Base-by-base conservation (phyloP, 1,140 invertebrate species). In the Lucilia cuprina region DNA sequence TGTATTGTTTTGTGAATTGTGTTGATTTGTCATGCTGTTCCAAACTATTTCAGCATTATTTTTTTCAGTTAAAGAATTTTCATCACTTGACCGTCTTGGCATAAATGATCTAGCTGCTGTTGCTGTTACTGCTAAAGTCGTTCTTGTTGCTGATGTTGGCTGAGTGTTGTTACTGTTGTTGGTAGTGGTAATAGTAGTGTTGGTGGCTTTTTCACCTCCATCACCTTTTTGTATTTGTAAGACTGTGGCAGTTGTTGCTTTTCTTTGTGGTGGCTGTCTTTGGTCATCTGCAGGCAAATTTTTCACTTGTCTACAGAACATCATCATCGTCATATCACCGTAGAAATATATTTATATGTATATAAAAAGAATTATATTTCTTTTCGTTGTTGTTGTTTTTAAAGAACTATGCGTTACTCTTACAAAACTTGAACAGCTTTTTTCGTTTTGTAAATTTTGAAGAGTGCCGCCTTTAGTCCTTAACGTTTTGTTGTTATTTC, bases 21-120 rank as follows among this genome's bases (percentile, higher is more conserved):
- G 41, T 80, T 80, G 77, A 80, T 80, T 80, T 80, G 77, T 80
- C 77, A 80, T 80, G 77, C 77, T 80, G 77, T 49, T 80, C 41
- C 77, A 9, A 49, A 49, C 10, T 80, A 21, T 50, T 77, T 80
- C 19, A n/a, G 12, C 35, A 70, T 60, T 60, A 60, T 60, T 60
- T 30, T 30, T 30, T 60, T 60, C 55, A 60, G 14, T 60, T 60
- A 70, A 70, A 80, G 77, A 49, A 80, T 80, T 21, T 49, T 80
- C 77, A 80, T 49, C 77, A 80, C 41, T 80, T 80, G 19, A 70
- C n/a, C 19, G 65, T 70, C 65, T 70, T 60, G 55, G 55, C 55
- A 60, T 60, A 75, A 75, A 75, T 30, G 21, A 21, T 77, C 30
- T 77, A 41, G 75, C 30, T 77, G 74, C 30, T 77, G 74, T 35